Evolutionary conservation across 2,888 invertebrate genomes (phyloP).

Genomic region (Xiphydria camelus): DNA sequence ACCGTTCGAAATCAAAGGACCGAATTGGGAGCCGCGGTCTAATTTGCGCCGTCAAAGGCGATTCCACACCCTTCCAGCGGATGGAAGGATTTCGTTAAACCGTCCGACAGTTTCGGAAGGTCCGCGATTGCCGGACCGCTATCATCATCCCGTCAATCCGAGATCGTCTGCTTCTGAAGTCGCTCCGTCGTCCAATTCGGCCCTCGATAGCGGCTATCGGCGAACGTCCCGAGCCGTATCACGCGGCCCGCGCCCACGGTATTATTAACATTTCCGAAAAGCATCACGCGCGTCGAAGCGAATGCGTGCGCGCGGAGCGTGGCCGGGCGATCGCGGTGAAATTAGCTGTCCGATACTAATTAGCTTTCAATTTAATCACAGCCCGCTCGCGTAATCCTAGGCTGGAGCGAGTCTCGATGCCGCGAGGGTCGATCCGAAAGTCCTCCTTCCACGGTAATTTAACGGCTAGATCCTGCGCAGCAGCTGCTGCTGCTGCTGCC

Average conservation of each 20-base stretch:
- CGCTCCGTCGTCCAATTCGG: constrained; percentile 13
- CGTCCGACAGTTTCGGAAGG: background rate
- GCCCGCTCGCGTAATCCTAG: constrained; percentile 10
- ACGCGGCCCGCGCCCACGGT: constrained; percentile 24
- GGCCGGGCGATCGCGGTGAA: constrained; percentile 21
- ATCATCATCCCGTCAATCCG: constrained; percentile 13
- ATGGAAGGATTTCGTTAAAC: no score
- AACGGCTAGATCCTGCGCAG: no score
- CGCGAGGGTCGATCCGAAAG: background rate
- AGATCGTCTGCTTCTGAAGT: constrained; percentile 16
- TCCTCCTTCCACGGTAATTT: no score
- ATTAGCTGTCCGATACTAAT: constrained; percentile 39
- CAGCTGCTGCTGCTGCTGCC: no score
- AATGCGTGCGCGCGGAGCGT: constrained; percentile 12
- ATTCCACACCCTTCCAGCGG: no score
- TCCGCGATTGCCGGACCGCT: background rate
- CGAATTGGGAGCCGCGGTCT: no score
- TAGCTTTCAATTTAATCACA: constrained; percentile 34
- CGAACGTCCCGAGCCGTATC: constrained; percentile 4
- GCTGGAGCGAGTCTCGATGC: background rate
- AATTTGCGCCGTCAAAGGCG: no score
- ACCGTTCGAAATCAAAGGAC: no score
- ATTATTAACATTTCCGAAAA: constrained; percentile 40
- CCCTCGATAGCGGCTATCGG: constrained; percentile 11
- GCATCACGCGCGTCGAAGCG: constrained; percentile 20